Evolutionary conservation across 2,797 vertebrate species (phyloP), one percentile per base, ranked within the genome.

Genomic region (Sebastolobus alascanus): DNA sequence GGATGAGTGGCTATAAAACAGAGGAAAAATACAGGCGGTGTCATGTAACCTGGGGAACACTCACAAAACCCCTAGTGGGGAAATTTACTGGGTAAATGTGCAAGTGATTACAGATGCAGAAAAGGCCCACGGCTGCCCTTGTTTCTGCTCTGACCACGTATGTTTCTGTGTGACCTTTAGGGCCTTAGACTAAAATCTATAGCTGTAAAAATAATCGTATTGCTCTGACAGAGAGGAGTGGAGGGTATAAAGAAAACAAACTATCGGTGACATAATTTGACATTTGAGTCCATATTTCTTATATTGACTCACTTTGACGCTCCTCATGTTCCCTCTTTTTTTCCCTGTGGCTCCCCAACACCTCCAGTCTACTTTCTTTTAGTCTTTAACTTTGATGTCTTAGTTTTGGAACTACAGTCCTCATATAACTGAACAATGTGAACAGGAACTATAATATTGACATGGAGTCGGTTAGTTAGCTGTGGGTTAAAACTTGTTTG

Each of bases 31-130:
- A 87, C 75, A 84, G 79, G 8, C 68, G 64, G 81, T 82, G 85
- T 93, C 85, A 22, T 74, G 75, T 88, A 86, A 90, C 89, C 83
- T 79, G 35, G 75, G 69, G 74, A 86, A 79, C 78, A 81, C 72
- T 54, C 33, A 80, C 58, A 61, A 56, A 60, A 80, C 29, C 80
- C 68, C 10, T 37, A 20, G 55, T 33, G 6, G 33, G 65, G 13
- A 79, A 43, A 82, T 88, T 80, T 88, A 86, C 69, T 84, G 56
- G 37, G 9, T 38, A 81, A 89, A 87, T 83, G 83, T 92, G 87
- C 61, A 82, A 84, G 74, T 72, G 80, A 86, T 89, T 87, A 91
- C 18, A 71, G 72, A 43, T 79, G 52, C 43, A 84, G 78, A 86
- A 58, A 84, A 16, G 40, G 40, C 60, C 70, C 25, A 52, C 59